Base-by-base conservation (phyloP, 2,797 vertebrate species). In the Diplodus sargus region DNA sequence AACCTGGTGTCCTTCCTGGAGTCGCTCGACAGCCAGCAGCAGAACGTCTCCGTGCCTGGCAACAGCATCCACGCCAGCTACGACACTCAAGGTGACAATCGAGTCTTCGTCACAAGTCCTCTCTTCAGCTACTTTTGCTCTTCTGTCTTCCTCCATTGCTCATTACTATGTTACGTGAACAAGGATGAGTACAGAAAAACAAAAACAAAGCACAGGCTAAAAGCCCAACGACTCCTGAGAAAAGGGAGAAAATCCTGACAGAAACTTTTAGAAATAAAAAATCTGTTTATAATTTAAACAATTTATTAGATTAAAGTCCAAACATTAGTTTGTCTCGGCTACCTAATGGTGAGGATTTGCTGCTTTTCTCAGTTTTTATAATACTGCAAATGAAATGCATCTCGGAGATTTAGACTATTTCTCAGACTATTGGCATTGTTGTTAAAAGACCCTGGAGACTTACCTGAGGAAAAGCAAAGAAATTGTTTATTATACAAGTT, bases 1-100 rank as follows among this genome's bases (percentile, higher is more conserved):
- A 99, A 98, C 90, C 94, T 99, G 0, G 97, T 99, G 63, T 99
- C 97, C 48, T 98, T 99, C 92, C 90, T 99, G 89, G 98, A 98
- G 94, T 97, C 96, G 1, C 96, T 97, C 23, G 97, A 97, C 82
- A 96, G 93, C n/a, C 96, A 96, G 85, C 97, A 96, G 66, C 97
- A 98, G 77, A 99, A 98, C 1, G 91, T 97, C 62, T 97, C 98
- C 0, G 87, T 98, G 85, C 95, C 97, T 22, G 96, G 95, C 72
- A 97, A 97, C 93, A 98, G 96, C 18, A 95, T 97, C 79, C 97
- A 98, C 0, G 74, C 96, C 57, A 95, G 96, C 78, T 97, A 97
- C 70, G 95, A 97, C 68, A 94, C 81, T 62, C 93, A 92, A 93
- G 94, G 94, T 94, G 77, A 57, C 17, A n/a, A 22, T 34, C 1